Evolutionary conservation across 2,888 invertebrate species (phyloP), one percentile per base, ranked within the genome.

Genomic region (Gnatocerus cornutus): DNA sequence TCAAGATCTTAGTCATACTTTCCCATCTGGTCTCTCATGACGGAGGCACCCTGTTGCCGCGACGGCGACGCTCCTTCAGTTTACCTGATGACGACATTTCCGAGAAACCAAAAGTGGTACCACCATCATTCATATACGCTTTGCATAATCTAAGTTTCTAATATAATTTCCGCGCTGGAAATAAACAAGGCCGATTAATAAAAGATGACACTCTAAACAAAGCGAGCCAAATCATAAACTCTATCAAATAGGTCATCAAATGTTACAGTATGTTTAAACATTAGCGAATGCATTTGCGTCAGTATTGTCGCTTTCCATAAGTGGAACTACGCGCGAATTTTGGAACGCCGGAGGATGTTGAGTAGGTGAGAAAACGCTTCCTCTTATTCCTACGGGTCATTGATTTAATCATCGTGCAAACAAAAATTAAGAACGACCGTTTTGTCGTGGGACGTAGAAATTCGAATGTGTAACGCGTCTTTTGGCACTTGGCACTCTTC

Each of bases 1-100:
- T 61, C 68, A 59, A 13, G 21, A 37, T 46, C 50, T 62, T 68
- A 55, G 30, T 68, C 61, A 68, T 45, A 65, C 29, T 4, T 55
- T 39, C 16, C 61, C 50, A 52, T 52, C 29, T 62, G 39, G 39
- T 41, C 27, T 48, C 62, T 50, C 59, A 59, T 41, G 43, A 45
- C 30, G n/a, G n/a, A 27, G 39, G 37, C 37, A 55, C 37, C 55
- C 37, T 37, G 53, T 33, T 37, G 56, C 43, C 56, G 7, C n/a
- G n/a, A 21, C 21, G 21, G 7, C n/a, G n/a, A 21, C 21, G 21
- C 21, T 21, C 21, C 55, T 21, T 21, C 29, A 2, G 1, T 50
- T 29, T 29, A 50, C 29, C 50, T 3, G 3, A 14, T 53, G 52
- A 33, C 37, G 33, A 43, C 41, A 43, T 29, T 53, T 53, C 14